Conservation (phyloP, 2,888 invertebrate species). For the Diaperis boleti region DNA sequence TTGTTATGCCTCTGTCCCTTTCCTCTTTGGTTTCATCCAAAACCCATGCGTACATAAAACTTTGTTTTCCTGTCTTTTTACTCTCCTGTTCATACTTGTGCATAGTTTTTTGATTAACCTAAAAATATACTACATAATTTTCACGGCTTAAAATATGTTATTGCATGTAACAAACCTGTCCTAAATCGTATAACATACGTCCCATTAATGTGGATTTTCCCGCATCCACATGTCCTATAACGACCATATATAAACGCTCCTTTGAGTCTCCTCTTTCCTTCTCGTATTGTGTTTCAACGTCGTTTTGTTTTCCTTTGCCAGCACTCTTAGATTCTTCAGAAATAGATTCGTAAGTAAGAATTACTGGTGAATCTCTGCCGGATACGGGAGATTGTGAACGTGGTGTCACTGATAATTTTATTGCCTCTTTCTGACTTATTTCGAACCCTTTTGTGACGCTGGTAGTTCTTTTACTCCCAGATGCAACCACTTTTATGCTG, state of each 20-base stretch:
- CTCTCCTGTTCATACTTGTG: constrained; percentile 99
- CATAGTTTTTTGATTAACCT: constrained; percentile 84
- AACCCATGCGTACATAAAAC: constrained; percentile 99
- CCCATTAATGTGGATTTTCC: constrained; percentile 99
- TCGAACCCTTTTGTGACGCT: constrained; percentile 73
- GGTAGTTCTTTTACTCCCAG: constrained; percentile 67
- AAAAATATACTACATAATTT: too few relatives aligned
- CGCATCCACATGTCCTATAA: constrained; percentile 97
- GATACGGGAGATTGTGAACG: constrained; percentile 78
- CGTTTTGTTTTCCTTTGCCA: constrained; percentile 68
- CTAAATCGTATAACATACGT: constrained; percentile 87
- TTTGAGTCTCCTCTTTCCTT: constrained; percentile 85
- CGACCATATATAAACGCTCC: constrained; percentile 90
- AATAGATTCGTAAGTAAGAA: constrained; percentile 38
- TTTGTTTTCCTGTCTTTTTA: constrained; percentile 96
- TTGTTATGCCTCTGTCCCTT: constrained; percentile 95
- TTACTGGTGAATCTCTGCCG: constrained; percentile 70
- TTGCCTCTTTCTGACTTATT: constrained; percentile 60
- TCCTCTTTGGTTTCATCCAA: constrained; percentile 99
- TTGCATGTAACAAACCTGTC: constrained; percentile 77
- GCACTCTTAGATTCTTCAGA: constrained; percentile 45
- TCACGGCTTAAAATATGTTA: too few relatives aligned
- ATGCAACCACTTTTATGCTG: constrained; percentile 59
- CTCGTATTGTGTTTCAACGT: constrained; percentile 74
- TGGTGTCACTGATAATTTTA: constrained; percentile 68